phyloP scores from a whole-genome alignment of 2,888 invertebrate species.

The Calliscelio sp. region DNA sequence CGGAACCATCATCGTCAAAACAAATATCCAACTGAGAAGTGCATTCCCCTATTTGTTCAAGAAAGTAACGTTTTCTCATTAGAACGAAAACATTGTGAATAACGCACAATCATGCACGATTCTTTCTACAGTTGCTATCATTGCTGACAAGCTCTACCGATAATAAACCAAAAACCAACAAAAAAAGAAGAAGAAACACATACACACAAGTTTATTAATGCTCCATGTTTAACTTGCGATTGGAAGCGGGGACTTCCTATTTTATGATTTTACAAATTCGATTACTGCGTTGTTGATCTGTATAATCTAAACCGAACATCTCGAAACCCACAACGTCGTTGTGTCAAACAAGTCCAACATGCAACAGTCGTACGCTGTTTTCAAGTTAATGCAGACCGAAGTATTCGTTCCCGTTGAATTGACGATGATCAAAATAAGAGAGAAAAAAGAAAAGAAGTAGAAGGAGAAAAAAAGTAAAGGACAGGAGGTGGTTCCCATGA shows the following conservation, averaged over 20 bases:
- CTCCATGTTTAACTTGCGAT: conserved; percentile 45
- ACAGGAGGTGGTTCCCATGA: conserved; percentile 7
- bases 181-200: conserved; percentile 29
- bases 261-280: conserved; percentile 35
- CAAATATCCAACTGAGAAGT: conserved; percentile 12
- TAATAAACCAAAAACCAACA: too few relatives aligned
- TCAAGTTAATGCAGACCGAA: conserved; percentile 16
- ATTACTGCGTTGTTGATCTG: conserved; percentile 20
- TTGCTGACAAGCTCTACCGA: conserved; percentile 20
- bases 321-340: conserved; percentile 27
- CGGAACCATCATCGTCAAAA: conserved; percentile 68
- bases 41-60: conserved; percentile 36
- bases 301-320: conserved; percentile 21
- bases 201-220: conserved; percentile 44
- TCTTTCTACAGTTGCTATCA: conserved; percentile 32
- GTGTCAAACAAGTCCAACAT: conserved; percentile 10
- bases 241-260: conserved; percentile 34
- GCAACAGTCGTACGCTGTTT: conserved; percentile 24
- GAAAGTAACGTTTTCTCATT: conserved; percentile 42
- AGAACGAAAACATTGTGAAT: conserved; percentile 51
- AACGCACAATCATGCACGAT: conserved; percentile 38
- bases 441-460: too few relatives aligned
- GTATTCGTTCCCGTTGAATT: conserved; percentile 25
- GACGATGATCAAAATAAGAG: conserved; percentile 2
- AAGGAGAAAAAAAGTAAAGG: too few relatives aligned